Evolutionary conservation across 2,888 invertebrate genomes (phyloP), one percentile per base, ranked within the genome.

Genomic region (Mimachlamys varia): DNA sequence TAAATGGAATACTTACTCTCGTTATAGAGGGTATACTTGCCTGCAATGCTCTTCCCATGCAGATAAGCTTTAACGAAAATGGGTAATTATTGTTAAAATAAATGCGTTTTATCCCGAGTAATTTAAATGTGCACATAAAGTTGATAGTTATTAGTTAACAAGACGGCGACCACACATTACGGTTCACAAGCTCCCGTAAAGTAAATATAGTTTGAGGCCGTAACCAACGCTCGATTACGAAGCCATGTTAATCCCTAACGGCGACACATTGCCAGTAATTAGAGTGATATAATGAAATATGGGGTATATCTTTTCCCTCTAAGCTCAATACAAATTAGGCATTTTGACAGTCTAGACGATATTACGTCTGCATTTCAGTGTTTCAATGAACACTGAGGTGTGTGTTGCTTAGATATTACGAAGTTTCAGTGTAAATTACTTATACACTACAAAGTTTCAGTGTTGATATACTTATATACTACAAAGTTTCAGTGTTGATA

Each of bases 21-120:
- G 33, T 76, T 33, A 76, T 15, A 27, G 76, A 4, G 76, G 76
- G 33, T 76, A 76, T 76, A 19, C 27, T 76, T 27, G 76, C 76
- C 27, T 33, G 76, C 76, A 33, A 27, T 76, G 76, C 33, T 76
- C 76, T 76, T 33, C 76, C 76, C 27, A 76, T 76, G 76, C 76
- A 76, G 76, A 76, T 76, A 76, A 76, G 76, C 76, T 76, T 76
- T 76, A 76, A 76, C 76, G 76, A 76, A 76, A 76, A 76, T 76
- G 76, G 76, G 76, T 76, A 76, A 76, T 76, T 76, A 76, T 76
- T 76, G 76, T 76, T 76, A 76, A 76, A 76, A 76, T 76, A 22
- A 76, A 76, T 76, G 76, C 76, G 76, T 76, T 76, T 76, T 76
- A 76, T 76, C 76, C 76, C 33, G 33, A 76, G 76, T 76, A 76